Evolutionary conservation across 2,888 invertebrate genomes (phyloP).

Genomic region (Diarsia dahlii): DNA sequence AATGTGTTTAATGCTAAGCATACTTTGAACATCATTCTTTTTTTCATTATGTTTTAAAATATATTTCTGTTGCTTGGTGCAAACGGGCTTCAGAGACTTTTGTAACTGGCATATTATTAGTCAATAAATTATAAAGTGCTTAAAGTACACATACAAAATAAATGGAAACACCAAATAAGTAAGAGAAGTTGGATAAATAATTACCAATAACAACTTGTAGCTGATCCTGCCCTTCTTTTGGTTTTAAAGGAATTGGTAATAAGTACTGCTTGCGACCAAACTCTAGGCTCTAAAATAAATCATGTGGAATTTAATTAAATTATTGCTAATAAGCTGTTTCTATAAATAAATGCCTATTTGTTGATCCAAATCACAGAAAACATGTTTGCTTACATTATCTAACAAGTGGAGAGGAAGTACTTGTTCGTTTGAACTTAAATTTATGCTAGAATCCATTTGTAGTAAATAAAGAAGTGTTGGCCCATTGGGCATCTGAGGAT

Average conservation of each 20-base stretch:
- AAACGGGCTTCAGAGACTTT: background rate
- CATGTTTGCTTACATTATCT: conserved; percentile 71
- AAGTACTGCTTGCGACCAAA: conserved; percentile 49
- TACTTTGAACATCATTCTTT: background rate
- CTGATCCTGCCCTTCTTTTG: conserved; percentile 46
- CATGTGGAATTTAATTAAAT: background rate
- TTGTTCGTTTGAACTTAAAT: conserved; percentile 64
- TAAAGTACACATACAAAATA: background rate
- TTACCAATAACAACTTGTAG: conserved; percentile 63
- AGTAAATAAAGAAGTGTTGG: conserved; percentile 65
- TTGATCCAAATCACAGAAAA: background rate
- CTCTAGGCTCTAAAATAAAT: conserved; percentile 50
- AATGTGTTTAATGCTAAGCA: background rate
- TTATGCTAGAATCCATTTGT: conserved; percentile 60
- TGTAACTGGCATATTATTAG: no score
- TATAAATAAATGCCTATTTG: background rate
- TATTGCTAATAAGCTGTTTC: no score
- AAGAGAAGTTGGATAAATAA: background rate
- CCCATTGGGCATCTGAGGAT: conserved; percentile 17
- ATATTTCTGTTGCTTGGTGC: background rate
- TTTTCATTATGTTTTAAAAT: background rate
- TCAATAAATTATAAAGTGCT: no score
- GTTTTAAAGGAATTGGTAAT: conserved; percentile 50
- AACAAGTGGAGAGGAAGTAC: conserved; percentile 78
- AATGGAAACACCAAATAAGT: background rate